Base-by-base conservation (phyloP, 2,113 vertebrate species). In the Pyxicephalus adspersus region DNA sequence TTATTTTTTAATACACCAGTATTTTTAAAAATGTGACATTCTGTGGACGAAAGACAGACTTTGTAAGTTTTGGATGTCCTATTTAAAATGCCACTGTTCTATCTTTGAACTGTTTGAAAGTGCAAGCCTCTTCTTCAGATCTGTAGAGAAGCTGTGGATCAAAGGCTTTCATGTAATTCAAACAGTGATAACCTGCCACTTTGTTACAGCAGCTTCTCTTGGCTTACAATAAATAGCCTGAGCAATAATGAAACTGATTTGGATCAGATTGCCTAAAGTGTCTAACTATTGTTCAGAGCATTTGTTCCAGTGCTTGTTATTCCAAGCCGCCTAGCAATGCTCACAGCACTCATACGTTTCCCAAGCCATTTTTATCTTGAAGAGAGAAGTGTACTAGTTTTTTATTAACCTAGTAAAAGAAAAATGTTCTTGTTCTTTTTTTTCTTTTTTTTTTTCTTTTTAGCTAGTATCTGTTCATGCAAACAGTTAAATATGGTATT, bases 151-250 rank as follows among this genome's bases (percentile, higher is more conserved):
- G 57, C 54, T 29, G 57, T 31, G 23, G 54, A 80, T 71, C 66
- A 51, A 51, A 51, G 66, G 22, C 57, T 71, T 52, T 71, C 23
- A 52, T 63, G 34, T 70, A 52, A 80, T 71, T 51, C 55, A 80
- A 80, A 80, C 26, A n/a, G 23, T 45, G 58, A 25, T 81, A 54
- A 72, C 57, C 68, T 31, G 50, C 16, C 64, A 20, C 38, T 73
- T 81, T 81, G 78, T 81, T 55, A 73, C 28, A 20, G 57, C 34
- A 8, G 57, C 58, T 71, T 72, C 38, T 64, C 78, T 34, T 64
- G 67, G 78, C 67, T 73, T 81, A 73, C 38, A 73, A 19, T 52
- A 73, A 73, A 81, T 73, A 28, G 66, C 78, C 38, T 25, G 58
- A 73, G 58, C 23, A 22, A 61, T 80, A 70, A 61, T 72, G 51